Evolutionary conservation across 2,113 vertebrate genomes (phyloP), one percentile per base, ranked within the genome.

Genomic region (Sialia sialis): DNA sequence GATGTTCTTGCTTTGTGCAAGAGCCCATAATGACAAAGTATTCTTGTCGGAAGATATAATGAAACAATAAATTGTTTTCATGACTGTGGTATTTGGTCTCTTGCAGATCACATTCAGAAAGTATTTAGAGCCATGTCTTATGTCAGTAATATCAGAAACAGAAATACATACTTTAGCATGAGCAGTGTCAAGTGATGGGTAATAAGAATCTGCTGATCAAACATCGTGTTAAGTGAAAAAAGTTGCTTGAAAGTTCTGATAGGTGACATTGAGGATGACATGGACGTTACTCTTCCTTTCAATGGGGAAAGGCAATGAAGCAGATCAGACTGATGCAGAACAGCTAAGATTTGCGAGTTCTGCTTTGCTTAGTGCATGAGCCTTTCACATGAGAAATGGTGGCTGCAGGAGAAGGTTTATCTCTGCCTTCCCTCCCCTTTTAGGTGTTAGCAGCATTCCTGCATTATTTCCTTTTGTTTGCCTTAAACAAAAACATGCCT

Each of bases 11-110:
- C 97, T 98, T 97, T 98, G 94, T 98, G 85, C 75, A 86, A 56
- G 87, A 92, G 54, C 92, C 96, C 67, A 10, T 94, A 93, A 94
- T 97, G 97, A 98, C 96, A 96, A 97, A 98, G 92, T 97, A 67
- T 97, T 95, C 94, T 49, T 98, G 97, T 97, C 97, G 96, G 77
- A 58, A 95, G 91, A 78, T 69, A 95, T 98, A 98, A 98, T 98
- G 97, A 97, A 97, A 97, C 97, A 96, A 96, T 98, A 98, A 98
- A 98, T 98, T 98, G 97, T 96, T 98, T 98, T 97, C 97, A 96
- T 96, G 97, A 96, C 97, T 92, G 83, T 91, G 95, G 93, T 95
- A 96, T 96, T 97, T 96, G 92, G 91, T 95, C 80, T 96, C 94
- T 96, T 94, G 96, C 59, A 74, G 94, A 95, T 94, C 93, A 94